Conservation (phyloP, 1,140 invertebrate genomes). For the Onthophagus taurus region DNA sequence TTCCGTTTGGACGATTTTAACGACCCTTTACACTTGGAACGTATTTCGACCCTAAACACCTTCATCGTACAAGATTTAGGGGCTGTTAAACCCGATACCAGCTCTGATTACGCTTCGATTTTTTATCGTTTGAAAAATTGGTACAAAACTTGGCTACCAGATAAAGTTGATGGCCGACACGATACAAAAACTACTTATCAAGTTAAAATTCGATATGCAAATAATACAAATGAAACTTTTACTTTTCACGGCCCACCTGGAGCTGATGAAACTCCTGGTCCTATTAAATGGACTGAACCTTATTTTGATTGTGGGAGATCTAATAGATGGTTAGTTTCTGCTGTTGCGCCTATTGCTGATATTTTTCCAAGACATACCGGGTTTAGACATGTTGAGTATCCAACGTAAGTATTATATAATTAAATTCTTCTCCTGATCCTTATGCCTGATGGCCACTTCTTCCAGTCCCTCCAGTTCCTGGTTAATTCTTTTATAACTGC, state of each 20-base stretch:
- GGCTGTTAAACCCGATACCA: conserved; percentile 60
- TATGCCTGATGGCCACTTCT: too few relatives aligned
- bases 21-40: conserved; percentile 84
- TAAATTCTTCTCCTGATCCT: too few relatives aligned
- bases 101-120: conserved; percentile 80
- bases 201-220: conserved; percentile 85
- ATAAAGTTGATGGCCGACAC: conserved; percentile 67
- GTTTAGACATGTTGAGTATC: conserved; percentile 91
- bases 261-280: conserved; percentile 78
- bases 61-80: conserved; percentile 76
- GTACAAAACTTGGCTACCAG: conserved; percentile 83
- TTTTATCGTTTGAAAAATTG: conserved; percentile 89
- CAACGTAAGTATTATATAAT: conserved; percentile 65
- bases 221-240: conserved; percentile 91
- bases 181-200: conserved; percentile 92
- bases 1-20: conserved; percentile 89
- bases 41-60: conserved; percentile 85
- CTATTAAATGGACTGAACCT: conserved; percentile 86
- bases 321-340: conserved; percentile 92
- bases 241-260: conserved; percentile 90
- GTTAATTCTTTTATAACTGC: too few relatives aligned
- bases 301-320: conserved; percentile 95
- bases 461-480: too few relatives aligned
- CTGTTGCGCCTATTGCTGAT: conserved; percentile 88
- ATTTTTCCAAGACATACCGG: conserved; percentile 91